phyloP scores from a whole-genome alignment of 2,113 vertebrate species.

The Carettochelys insculpta region DNA sequence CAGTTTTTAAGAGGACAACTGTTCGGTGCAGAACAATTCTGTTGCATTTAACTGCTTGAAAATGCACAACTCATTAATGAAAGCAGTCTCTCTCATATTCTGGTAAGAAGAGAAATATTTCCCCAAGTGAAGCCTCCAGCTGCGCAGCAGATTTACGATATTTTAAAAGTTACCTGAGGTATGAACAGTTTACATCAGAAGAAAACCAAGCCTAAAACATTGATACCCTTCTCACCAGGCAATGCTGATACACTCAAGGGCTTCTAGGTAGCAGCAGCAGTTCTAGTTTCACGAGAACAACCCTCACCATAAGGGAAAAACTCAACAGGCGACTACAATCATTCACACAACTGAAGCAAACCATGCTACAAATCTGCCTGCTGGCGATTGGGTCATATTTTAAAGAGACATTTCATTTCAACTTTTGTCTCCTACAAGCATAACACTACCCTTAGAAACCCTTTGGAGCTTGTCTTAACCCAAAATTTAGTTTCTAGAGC shows the following conservation, averaged over 20 bases:
- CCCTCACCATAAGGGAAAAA: background rate
- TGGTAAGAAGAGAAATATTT: background rate
- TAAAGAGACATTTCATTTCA: slow-evolving; percentile 18
- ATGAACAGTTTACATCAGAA: background rate
- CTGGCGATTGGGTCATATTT: background rate
- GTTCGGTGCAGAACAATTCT: background rate
- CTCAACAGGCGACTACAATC: background rate
- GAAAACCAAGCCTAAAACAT: background rate
- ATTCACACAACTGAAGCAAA: slow-evolving; percentile 19
- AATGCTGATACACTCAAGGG: background rate
- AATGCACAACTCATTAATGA: background rate
- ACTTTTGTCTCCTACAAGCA: slow-evolving; percentile 21
- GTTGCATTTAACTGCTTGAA: background rate
- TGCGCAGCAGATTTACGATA: background rate
- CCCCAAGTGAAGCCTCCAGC: background rate
- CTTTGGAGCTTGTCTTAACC: background rate
- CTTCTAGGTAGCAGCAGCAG: background rate
- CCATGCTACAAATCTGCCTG: background rate
- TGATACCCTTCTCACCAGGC: background rate
- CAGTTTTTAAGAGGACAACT: background rate
- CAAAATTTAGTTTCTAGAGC: background rate
- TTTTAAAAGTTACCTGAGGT: background rate
- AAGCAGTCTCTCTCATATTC: background rate
- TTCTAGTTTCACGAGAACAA: background rate
- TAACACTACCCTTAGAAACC: background rate